Evolutionary conservation across 2,888 invertebrate species (phyloP).

Genomic region (Linhomoeus sp.): DNA sequence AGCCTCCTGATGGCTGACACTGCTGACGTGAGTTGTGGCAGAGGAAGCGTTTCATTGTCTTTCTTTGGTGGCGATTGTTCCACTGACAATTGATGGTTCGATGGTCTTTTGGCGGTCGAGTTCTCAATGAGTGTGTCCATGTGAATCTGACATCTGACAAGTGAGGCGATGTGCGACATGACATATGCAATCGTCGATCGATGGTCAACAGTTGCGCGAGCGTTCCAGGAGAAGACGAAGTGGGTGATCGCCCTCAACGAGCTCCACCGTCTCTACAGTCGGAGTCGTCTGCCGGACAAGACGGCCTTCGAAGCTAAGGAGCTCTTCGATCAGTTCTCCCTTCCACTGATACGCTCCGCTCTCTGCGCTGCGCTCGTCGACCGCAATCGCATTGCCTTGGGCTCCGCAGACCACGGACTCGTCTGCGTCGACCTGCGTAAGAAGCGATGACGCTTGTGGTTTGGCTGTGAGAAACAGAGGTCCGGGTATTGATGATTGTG

Average conservation of each 20-base stretch:
- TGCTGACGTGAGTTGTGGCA: constrained; percentile 11
- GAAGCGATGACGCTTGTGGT: no score
- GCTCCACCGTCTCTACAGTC: constrained; percentile 49
- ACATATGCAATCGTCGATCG: no score
- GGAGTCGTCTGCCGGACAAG: constrained; percentile 7
- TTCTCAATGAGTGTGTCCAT: no score
- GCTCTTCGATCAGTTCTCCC: constrained; percentile 26
- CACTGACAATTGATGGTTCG: no score
- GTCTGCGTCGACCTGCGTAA: constrained; percentile 60
- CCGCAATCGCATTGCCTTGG: constrained; percentile 12
- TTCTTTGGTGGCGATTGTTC: no score
- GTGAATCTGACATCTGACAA: no score
- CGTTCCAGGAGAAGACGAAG: constrained; percentile 73
- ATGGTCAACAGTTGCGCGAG: no score
- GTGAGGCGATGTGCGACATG: no score
- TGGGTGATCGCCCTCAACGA: constrained; percentile 94
- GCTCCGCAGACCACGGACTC: constrained; percentile 52
- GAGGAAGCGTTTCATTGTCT: no score
- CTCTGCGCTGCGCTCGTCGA: constrained; percentile 57
- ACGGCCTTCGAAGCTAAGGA: constrained; percentile 2
- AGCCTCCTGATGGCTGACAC: constrained; percentile 89
- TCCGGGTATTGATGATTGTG: no score
- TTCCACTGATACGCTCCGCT: constrained; percentile 56
- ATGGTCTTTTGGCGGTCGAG: no score
- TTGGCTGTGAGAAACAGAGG: no score